Base-by-base conservation (phyloP, 2,113 vertebrate species). In the Nerophis ophidion region DNA sequence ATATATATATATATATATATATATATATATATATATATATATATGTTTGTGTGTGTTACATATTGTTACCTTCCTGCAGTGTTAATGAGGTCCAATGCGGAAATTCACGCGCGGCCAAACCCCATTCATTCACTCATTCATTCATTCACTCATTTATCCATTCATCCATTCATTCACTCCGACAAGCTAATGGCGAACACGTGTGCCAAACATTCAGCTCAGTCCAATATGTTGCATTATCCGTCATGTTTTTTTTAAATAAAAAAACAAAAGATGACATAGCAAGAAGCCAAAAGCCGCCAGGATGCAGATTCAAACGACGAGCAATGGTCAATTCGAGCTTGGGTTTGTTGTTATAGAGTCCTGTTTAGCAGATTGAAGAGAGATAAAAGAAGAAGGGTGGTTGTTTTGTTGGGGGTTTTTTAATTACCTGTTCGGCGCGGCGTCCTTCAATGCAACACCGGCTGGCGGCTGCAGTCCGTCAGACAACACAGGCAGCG, bases 371-470 rank as follows among this genome's bases (percentile, higher is more conserved):
- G 6, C 35, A 6, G 16, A 40, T 54, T 35, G 10, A 11, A 10
- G 38, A 54, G 1, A 33, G 48, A 46, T 5, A 9, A 0, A 12
- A 6, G 15, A 61, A 63, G 19, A 69, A 74, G 61, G 45, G 68
- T 60, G 63, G 60, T 52, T 44, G 4, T 57, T 36, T 33, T 63
- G 26, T 0, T 26, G 26, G 26, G n/a, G n/a, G n/a, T 1, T 55
- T 48, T 50, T 54, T 61, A 82, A 46, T 52, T 89, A 91, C 90
- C 90, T 91, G 88, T 81, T 84, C 80, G 72, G 77, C 51, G 85
- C 85, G 71, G 81, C 61, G 85, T 72, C 82, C 80, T 73, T 71
- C 84, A 57, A 80, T 68, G 65, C 76, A 83, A 87, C 88, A 88
- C 70, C 70, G 15, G 76, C 60, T 77, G 70, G 69, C 70, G 15